A percentile compares a stretch with the other conserved stretches of the same genome.
These are phyloP conservation scores for Sula dactylatra DNA, from an alignment of 2,113 vertebrate species.

Conservation along the genomic window DNA sequence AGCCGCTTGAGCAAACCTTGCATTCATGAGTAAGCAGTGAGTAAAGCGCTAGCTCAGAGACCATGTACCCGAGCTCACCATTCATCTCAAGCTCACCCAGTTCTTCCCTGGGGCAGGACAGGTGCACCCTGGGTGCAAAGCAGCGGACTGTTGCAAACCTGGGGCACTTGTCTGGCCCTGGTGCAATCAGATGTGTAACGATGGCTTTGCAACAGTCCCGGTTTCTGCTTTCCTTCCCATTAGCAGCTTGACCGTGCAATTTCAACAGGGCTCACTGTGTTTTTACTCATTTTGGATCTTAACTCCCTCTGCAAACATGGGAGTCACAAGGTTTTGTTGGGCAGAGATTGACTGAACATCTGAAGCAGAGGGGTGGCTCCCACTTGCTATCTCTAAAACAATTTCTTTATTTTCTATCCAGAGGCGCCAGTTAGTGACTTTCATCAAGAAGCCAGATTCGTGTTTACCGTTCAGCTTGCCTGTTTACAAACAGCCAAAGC, in stretches of 20 bases:
- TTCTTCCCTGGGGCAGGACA: background rate
- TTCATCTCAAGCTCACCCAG: background rate
- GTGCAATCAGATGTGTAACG: background rate
- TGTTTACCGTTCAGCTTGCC: background rate
- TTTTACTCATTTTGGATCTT: background rate
- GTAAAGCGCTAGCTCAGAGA: background rate
- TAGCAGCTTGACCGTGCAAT: fast-evolving
- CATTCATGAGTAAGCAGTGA: slow-evolving; percentile 13
- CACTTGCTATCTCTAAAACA: background rate
- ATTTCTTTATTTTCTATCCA: background rate
- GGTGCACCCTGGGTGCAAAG: background rate
- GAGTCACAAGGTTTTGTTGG: background rate
- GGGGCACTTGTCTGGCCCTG: background rate
- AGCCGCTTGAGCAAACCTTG: background rate
- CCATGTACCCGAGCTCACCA: background rate
- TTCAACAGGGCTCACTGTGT: background rate
- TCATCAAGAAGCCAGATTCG: background rate
- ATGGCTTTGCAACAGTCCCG: fast-evolving
- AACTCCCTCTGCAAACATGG: background rate
- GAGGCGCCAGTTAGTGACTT: background rate
- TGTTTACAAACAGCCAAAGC: background rate
- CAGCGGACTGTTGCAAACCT: background rate
- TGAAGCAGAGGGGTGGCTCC: background rate
- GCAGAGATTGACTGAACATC: background rate
- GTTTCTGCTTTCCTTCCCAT: background rate